Conservation (phyloP, 2,797 vertebrate species). For the Chaunax sp. region DNA sequence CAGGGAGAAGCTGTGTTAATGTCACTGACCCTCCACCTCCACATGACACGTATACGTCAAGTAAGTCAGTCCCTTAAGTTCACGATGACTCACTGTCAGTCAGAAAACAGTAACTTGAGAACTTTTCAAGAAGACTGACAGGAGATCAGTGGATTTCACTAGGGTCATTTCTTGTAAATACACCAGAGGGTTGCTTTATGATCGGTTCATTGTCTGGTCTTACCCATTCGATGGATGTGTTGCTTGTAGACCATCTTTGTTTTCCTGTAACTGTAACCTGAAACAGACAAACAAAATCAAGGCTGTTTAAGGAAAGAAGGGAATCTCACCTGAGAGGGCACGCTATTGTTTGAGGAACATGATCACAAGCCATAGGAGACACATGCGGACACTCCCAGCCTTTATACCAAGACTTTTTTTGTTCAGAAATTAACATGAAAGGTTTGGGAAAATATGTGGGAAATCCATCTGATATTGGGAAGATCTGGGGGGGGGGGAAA, state of each 20-base stretch:
- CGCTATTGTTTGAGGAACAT: slow-evolving; percentile 70
- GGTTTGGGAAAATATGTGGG: not conserved
- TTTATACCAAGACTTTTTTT: not conserved
- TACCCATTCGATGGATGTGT: slow-evolving; percentile 65
- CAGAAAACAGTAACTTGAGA: not conserved
- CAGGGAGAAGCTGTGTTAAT: slow-evolving; percentile 13
- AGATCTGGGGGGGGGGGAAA: not conserved
- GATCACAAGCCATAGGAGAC: slow-evolving; percentile 61
- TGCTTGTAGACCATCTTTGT: slow-evolving; percentile 59
- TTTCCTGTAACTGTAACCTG: slow-evolving; percentile 76
- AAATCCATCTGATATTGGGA: not conserved
- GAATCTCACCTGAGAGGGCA: slow-evolving; percentile 56
- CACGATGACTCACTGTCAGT: not conserved
- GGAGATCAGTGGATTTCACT: not conserved
- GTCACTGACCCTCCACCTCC: slow-evolving; percentile 6
- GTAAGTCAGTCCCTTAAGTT: not conserved
- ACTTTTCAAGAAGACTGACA: not conserved
- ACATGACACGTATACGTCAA: not conserved
- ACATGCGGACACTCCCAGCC: slow-evolving; percentile 46
- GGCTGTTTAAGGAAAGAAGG: slow-evolving; percentile 49
- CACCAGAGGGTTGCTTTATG: not conserved
- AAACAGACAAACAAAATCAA: slow-evolving; percentile 62
- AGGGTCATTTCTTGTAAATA: too few relatives aligned
- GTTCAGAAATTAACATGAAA: not conserved
- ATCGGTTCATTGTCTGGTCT: slow-evolving; percentile 20